phyloP scores from a whole-genome alignment of 2,888 invertebrate genomes.

The Tachystola acroxantha region DNA sequence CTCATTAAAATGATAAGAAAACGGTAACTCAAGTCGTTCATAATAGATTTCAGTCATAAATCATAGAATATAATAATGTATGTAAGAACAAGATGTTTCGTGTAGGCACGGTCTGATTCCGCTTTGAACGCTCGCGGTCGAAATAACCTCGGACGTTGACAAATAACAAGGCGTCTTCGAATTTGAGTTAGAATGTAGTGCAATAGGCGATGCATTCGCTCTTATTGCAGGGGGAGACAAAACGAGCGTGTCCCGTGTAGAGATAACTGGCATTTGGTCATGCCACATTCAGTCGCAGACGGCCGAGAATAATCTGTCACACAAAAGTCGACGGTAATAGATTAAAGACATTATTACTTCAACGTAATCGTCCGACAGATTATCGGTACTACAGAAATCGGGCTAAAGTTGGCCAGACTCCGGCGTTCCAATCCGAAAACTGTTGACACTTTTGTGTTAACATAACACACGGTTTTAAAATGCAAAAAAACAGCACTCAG shows the following conservation, averaged over 20 bases:
- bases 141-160: conserved; percentile 29
- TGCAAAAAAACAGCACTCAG: too few species aligned
- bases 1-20: conserved; percentile 6
- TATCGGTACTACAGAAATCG: too few species aligned
- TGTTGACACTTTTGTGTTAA: too few species aligned
- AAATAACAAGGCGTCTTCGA: conserved; percentile 28
- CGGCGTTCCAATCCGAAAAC: too few species aligned
- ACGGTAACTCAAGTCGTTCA: neutral
- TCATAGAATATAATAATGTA: conserved; percentile 1
- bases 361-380: too few species aligned
- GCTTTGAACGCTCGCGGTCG: conserved; percentile 16
- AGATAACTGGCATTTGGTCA: too few species aligned
- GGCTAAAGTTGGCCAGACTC: too few species aligned
- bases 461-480: too few species aligned
- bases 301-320: too few species aligned
- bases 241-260: conserved; percentile 20
- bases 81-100: conserved; percentile 4
- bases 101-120: conserved; percentile 16
- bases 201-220: conserved; percentile 17
- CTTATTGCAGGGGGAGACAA: conserved; percentile 27
- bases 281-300: too few species aligned
- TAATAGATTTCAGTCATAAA: neutral
- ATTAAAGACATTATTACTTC: too few species aligned
- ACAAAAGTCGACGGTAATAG: too few species aligned
- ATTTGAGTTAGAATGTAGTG: conserved; percentile 15